Conservation (phyloP, 2,888 invertebrate species). For the Pterostichus niger region DNA sequence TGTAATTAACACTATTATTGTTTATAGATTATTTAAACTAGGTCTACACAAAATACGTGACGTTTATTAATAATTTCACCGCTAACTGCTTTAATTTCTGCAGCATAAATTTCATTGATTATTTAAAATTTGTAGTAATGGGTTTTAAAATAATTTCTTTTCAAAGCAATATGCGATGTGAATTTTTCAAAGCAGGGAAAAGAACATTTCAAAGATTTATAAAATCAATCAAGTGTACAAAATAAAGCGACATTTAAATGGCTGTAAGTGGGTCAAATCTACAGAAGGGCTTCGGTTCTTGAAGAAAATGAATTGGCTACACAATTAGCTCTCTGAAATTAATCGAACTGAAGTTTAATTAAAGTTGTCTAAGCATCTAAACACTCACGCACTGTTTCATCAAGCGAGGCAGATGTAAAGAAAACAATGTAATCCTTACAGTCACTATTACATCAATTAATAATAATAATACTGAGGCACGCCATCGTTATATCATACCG, state of each 20-base stretch:
- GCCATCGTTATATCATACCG: neutral
- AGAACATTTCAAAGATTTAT: conserved; percentile 27
- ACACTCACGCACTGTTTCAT: conserved; percentile 25
- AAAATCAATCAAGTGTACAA: conserved; percentile 48
- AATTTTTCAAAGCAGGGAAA: neutral
- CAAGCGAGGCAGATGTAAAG: conserved; percentile 27
- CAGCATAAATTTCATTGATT: too few species aligned
- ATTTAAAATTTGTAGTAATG: too few species aligned
- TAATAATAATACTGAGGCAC: conserved; percentile 23
- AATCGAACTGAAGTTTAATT: conserved; percentile 46
- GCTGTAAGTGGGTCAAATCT: conserved; percentile 18
- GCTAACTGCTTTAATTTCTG: too few species aligned
- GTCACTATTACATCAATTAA: conserved; percentile 27
- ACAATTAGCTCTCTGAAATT: conserved; percentile 35
- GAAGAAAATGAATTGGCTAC: conserved; percentile 36
- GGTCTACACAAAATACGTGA: conserved; percentile 17
- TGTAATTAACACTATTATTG: conserved; percentile 22
- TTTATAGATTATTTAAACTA: conserved; percentile 42
- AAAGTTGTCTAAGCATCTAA: conserved; percentile 27
- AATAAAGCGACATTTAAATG: conserved; percentile 32
- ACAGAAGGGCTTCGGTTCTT: neutral
- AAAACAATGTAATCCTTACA: conserved; percentile 35
- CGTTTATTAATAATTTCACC: conserved; percentile 7
- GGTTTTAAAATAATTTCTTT: too few species aligned
- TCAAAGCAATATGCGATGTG: too few species aligned